These are phyloP conservation scores for Pedionomus torquatus DNA, from an alignment of 2,113 vertebrate genomes.

Conservation along the genomic window DNA sequence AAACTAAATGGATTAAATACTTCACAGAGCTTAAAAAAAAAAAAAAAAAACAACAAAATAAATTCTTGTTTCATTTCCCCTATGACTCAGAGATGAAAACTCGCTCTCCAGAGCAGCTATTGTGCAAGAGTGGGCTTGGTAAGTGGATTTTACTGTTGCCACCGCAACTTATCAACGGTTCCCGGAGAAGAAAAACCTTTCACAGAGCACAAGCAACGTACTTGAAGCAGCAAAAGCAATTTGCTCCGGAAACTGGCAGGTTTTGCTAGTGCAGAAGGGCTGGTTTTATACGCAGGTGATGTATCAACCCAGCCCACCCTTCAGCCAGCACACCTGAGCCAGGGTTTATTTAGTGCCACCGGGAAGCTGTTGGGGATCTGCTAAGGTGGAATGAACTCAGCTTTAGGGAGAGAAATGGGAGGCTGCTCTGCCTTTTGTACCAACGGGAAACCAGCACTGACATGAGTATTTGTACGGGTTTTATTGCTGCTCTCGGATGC, in stretches of 20 bases:
- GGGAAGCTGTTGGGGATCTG: background rate
- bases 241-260: background rate
- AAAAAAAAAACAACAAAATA: background rate
- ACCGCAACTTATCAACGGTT: background rate
- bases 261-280: background rate
- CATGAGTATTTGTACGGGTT: background rate
- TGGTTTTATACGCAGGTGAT: background rate
- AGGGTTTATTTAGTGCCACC: background rate
- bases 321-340: background rate
- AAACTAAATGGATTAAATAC: background rate
- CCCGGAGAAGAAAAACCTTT: background rate
- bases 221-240: background rate
- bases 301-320: background rate
- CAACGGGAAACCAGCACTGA: background rate
- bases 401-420: fast-evolving
- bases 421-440: background rate
- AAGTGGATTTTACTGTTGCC: background rate
- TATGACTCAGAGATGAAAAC: conserved; percentile 43
- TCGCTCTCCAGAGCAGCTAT: background rate
- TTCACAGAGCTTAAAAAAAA: background rate
- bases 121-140: background rate
- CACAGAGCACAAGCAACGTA: background rate
- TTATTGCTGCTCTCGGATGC: background rate
- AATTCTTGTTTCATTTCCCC: conserved; percentile 30
- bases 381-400: background rate